Evolutionary conservation across 2,888 invertebrate genomes (phyloP), one percentile per base, ranked within the genome.

Genomic region (Gymnosoma rotundatum): DNA sequence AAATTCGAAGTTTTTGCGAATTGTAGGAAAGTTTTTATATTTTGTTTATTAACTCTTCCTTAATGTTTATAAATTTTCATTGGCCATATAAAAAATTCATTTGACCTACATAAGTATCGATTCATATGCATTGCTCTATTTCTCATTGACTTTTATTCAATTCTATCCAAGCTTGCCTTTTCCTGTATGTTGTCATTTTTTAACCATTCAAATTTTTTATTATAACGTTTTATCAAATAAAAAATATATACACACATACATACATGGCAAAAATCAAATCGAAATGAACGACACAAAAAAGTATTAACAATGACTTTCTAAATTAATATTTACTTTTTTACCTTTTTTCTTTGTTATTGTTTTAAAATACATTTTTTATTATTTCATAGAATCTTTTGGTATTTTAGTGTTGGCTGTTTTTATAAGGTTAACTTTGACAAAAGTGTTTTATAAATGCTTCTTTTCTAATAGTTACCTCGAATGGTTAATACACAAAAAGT

Each of bases 381-480:
- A 75, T 42, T 42, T 42, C 42, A 12, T 42, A 66, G 45, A 75
- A 58, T 58, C 38, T 48, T 75, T 66, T 14, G 20, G 32, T 64
- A 20, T 63, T 42, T 63, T 18, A 54, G 32, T 52, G 50, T 52
- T 73, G 61, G 63, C 63, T 73, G 54, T 54, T 63, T 21, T 45
- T 18, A 63, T 7, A 16, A 52, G 52, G 14, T 73, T 8, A 42
- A 6, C 8, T 63, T 61, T 54, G 42, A 74, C 42, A 63, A 63
- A 63, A 12, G 6, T 48, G n/a, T 48, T 52, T 52, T 52, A 52
- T 61, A 42, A 38, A 25, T 25, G 1, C 25, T 50, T 21, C 1
- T 50, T 48, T 60, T 52, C 36, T 45, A 12, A 38, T 50, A 10
- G 16, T 38, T 61, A 50, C 72, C 50, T 60, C 60, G 61, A 21